These are phyloP conservation scores for Premnoplex brunnescens DNA, from an alignment of 2,797 vertebrate species.

Conservation along the genomic window DNA sequence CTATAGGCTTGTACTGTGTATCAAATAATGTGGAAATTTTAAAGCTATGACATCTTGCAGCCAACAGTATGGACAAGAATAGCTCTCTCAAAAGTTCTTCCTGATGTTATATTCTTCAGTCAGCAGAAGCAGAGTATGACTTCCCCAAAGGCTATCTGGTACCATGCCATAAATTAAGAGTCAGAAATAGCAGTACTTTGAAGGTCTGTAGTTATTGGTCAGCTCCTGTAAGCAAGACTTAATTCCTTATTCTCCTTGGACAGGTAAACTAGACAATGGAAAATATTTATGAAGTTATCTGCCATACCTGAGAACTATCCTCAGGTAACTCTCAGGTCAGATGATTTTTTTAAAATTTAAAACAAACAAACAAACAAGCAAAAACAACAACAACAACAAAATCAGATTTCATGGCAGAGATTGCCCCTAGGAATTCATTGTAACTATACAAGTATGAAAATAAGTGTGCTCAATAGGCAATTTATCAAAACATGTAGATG, in stretches of 20 bases:
- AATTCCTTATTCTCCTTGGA: neutral
- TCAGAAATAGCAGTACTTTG: neutral
- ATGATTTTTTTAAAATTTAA: neutral
- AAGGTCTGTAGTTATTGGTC: neutral
- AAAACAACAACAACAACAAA: too few relatives aligned
- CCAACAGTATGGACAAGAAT: neutral
- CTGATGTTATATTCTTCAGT: neutral
- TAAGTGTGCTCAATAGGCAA: neutral
- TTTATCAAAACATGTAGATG: neutral
- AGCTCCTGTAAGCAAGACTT: neutral
- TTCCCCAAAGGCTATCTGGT: neutral
- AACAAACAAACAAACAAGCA: neutral
- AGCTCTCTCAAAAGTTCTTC: neutral
- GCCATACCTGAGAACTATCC: neutral
- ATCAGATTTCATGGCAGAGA: neutral
- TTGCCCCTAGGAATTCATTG: neutral
- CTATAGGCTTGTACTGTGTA: neutral
- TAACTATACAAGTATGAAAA: neutral
- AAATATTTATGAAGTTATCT: neutral
- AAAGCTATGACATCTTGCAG: neutral
- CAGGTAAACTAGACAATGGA: neutral
- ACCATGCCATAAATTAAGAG: neutral
- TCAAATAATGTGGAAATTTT: neutral
- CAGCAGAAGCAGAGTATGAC: neutral
- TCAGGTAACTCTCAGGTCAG: neutral